Percentiles rank a stretch among this genome's conserved stretches.
Conservation (phyloP, 2,113 vertebrate species). For the Isurus oxyrinchus region DNA sequence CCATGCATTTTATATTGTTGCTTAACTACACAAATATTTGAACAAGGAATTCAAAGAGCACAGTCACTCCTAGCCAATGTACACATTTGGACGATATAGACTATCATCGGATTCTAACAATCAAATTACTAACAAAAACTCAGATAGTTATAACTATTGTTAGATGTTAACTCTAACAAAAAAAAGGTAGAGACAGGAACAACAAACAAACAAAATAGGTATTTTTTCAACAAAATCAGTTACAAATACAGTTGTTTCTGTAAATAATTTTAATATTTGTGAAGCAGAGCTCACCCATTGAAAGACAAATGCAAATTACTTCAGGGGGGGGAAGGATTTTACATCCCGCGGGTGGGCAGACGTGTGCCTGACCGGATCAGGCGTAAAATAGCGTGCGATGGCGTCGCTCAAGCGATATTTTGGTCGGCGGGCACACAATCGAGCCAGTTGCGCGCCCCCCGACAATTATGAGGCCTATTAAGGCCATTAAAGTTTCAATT, state of each 20-base stretch:
- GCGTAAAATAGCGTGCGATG: too few relatives aligned
- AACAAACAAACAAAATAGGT: background rate
- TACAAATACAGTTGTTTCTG: background rate
- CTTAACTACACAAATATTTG: background rate
- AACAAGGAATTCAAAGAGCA: background rate
- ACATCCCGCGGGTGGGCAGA: too few relatives aligned
- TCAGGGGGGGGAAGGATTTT: background rate
- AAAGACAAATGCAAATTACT: background rate
- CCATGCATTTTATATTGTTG: background rate
- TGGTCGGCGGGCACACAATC: too few relatives aligned
- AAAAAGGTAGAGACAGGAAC: too few relatives aligned
- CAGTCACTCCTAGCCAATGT: background rate
- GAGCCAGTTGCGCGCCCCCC: too few relatives aligned
- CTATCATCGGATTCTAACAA: background rate
- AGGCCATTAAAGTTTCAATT: too few relatives aligned
- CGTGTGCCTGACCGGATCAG: too few relatives aligned
- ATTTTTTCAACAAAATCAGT: background rate
- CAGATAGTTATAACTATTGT: background rate
- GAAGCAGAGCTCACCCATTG: background rate
- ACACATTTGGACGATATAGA: background rate
- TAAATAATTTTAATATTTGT: background rate
- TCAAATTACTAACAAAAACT: background rate
- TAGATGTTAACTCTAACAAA: background rate
- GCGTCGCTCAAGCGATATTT: too few relatives aligned
- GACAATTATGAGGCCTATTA: too few relatives aligned